Conservation (phyloP, 2,797 vertebrate species). For the Hapalemur alaotrensis region DNA sequence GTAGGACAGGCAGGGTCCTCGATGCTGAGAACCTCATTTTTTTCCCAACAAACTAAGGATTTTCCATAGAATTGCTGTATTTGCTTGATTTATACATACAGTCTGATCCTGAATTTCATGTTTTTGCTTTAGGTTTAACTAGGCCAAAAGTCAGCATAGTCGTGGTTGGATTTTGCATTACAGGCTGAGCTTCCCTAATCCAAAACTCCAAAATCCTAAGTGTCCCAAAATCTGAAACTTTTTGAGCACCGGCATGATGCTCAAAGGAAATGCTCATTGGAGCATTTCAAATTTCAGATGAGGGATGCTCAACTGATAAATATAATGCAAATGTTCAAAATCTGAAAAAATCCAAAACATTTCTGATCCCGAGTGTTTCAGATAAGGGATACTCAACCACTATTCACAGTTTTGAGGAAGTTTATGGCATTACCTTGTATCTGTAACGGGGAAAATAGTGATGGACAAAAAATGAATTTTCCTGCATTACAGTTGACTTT, state of each 20-base stretch:
- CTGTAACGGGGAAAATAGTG: not conserved
- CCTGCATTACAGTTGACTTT: conserved; percentile 43
- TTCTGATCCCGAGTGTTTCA: not conserved
- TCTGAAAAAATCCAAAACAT: not conserved
- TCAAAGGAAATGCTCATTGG: not conserved
- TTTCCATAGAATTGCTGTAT: not conserved
- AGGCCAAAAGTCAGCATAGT: not conserved
- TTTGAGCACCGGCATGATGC: not conserved
- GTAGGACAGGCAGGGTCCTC: not conserved
- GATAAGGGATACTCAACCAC: not conserved
- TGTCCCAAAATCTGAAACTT: not conserved
- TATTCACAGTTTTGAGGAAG: not conserved
- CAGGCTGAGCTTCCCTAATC: not conserved
- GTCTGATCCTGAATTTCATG: not conserved
- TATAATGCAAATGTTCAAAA: not conserved
- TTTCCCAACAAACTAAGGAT: not conserved
- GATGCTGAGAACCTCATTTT: not conserved
- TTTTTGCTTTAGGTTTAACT: not conserved
- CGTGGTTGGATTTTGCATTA: not conserved
- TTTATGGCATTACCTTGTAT: not conserved
- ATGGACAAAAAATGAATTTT: not conserved
- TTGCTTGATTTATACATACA: not conserved
- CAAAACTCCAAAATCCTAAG: not conserved
- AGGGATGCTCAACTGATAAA: not conserved
- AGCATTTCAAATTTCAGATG: not conserved